Percentiles rank a stretch among this genome's conserved stretches.
These are phyloP conservation scores for Falco naumanni DNA, from an alignment of 2,797 vertebrate species.

Conservation along the genomic window DNA sequence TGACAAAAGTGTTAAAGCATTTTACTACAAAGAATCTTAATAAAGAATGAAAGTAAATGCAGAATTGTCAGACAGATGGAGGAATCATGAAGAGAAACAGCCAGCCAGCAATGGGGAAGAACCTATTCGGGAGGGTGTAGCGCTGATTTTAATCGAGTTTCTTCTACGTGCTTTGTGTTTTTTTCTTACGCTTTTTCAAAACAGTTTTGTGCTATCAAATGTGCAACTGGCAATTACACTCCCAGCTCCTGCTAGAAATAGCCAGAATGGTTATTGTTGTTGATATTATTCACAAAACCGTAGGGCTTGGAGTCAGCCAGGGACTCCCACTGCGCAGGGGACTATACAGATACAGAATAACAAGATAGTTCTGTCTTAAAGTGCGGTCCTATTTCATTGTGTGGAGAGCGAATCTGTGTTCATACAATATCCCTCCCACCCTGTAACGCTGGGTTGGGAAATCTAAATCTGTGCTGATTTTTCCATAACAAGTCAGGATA, in stretches of 20 bases:
- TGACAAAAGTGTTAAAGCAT: background rate
- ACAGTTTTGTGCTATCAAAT: slow-evolving; percentile 2
- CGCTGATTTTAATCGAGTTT: slow-evolving; percentile 12
- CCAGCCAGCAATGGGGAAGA: background rate
- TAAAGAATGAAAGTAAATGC: slow-evolving; percentile 8
- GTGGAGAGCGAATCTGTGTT: background rate
- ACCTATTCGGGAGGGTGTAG: background rate
- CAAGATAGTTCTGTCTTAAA: slow-evolving; percentile 17
- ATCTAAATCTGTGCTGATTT: background rate
- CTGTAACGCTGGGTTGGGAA: background rate
- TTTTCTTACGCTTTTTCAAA: background rate
- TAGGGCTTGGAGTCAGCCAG: background rate
- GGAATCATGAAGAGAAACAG: background rate
- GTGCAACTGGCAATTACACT: slow-evolving; percentile 1
- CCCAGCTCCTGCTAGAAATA: background rate
- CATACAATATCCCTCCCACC: background rate
- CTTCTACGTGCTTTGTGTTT: background rate
- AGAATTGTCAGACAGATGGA: slow-evolving; percentile 42
- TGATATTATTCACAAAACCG: slow-evolving; percentile 52
- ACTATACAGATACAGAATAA: background rate
- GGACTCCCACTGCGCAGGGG: slow-evolving; percentile 11
- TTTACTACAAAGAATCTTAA: slow-evolving; percentile 29
- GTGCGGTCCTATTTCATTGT: background rate
- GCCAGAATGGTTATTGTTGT: slow-evolving; percentile 28
- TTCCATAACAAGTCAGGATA: background rate